Evolutionary conservation across 37 sponge, comb jelly and placozoan genomes (phyloP).

Genomic region (Tethya wilhelma): DNA sequence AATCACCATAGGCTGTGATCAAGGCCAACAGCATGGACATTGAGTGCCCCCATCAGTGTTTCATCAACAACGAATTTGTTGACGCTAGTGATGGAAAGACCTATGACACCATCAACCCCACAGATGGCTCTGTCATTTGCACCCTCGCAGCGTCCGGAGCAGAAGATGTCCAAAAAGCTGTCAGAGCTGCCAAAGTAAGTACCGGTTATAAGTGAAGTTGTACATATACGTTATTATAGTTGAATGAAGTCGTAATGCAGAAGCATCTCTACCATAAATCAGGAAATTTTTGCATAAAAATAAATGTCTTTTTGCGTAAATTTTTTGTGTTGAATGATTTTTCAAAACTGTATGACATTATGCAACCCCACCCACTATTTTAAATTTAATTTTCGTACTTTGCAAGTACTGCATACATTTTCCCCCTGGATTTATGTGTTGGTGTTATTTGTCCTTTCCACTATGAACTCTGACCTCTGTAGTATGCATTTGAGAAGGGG

Average conservation of each 20-base stretch:
- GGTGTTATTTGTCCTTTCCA: too few species aligned
- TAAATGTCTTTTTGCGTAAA: too few species aligned
- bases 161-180: conserved; percentile 86
- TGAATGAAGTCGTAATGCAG: too few species aligned
- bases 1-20: conserved; percentile 29
- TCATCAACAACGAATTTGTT: conserved; percentile 90
- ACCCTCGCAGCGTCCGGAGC: conserved; percentile 54
- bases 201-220: not conserved
- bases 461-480: not conserved
- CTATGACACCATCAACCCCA: conserved; percentile 84
- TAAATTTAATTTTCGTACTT: not conserved
- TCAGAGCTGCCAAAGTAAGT: conserved; percentile 83
- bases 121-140: conserved; percentile 76
- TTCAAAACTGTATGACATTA: not conserved
- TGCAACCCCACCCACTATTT: not conserved
- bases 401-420: not conserved
- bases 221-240: not conserved
- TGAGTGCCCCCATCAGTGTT: conserved; percentile 81
- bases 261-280: too few species aligned
- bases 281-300: too few species aligned
- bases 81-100: conserved; percentile 70
- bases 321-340: too few species aligned
- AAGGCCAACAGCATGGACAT: conserved; percentile 80
- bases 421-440: too few species aligned
- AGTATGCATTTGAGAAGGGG: conserved; percentile 85